Conservation (phyloP, 2,888 invertebrate species). For the Nymphalis polychloros region DNA sequence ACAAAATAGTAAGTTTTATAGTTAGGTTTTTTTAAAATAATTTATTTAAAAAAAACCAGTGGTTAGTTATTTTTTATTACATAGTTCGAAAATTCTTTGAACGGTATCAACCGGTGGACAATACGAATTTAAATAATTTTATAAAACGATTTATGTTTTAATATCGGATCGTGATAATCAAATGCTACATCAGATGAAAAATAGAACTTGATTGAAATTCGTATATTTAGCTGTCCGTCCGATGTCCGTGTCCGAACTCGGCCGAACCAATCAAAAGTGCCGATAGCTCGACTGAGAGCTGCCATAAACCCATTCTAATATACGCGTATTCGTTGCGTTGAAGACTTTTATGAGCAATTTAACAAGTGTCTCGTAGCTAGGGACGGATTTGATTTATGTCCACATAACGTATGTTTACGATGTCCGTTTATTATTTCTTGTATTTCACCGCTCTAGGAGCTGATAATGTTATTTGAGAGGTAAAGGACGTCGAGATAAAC, state of each 20-base stretch:
- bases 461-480: slow-evolving; percentile 67
- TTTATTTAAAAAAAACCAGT: background rate
- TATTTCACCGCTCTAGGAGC: slow-evolving; percentile 64
- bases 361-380: slow-evolving; percentile 72
- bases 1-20: too few relatives aligned
- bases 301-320: slow-evolving; percentile 68
- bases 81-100: background rate
- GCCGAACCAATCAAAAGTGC: slow-evolving; percentile 55
- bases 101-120: too few relatives aligned
- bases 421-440: slow-evolving; percentile 70
- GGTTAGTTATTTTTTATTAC: background rate
- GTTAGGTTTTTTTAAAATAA: too few relatives aligned
- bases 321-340: slow-evolving; percentile 66
- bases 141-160: background rate
- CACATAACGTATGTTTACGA: slow-evolving; percentile 70
- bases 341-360: slow-evolving; percentile 77
- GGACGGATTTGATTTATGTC: slow-evolving; percentile 69
- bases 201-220: slow-evolving; percentile 14
- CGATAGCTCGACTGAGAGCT: slow-evolving; percentile 48
- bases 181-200: slow-evolving; percentile 9
- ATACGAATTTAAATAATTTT: background rate
- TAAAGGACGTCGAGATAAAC: slow-evolving; percentile 40
- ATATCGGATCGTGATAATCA: background rate
- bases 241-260: slow-evolving; percentile 25
- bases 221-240: slow-evolving; percentile 21